These are phyloP conservation scores for Novumbra hubbsi DNA, from an alignment of 2,797 vertebrate species.

Conservation along the genomic window DNA sequence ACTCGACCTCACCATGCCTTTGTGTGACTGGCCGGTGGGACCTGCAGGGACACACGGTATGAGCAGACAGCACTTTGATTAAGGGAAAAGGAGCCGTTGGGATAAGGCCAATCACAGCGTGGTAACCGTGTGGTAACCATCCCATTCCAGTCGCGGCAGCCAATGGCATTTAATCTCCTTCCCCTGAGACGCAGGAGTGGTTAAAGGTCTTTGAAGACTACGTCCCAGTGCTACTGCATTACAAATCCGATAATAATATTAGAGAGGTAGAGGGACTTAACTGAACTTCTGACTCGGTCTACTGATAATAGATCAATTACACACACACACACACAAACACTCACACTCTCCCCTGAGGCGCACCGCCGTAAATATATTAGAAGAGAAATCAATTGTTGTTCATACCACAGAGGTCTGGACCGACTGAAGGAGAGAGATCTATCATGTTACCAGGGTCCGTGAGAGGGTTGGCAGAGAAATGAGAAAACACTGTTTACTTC, in stretches of 20 bases:
- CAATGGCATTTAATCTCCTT: constrained; percentile 24
- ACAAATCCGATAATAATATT: constrained; percentile 15
- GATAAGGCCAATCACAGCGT: neutral
- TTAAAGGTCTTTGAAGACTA: constrained; percentile 28
- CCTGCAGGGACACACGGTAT: constrained; percentile 9
- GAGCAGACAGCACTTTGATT: constrained; percentile 1
- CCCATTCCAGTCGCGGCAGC: constrained; percentile 10
- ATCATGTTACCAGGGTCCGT: neutral
- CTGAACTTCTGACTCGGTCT: neutral
- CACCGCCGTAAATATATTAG: neutral
- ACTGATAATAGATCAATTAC: neutral
- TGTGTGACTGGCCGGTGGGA: too few relatives aligned
- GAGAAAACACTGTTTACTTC: neutral
- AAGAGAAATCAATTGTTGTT: neutral
- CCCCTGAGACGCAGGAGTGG: constrained; percentile 14
- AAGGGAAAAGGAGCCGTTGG: neutral
- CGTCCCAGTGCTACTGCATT: constrained; percentile 2
- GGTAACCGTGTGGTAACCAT: constrained; percentile 1
- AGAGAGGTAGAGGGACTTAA: constrained; percentile 11
- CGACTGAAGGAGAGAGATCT: neutral
- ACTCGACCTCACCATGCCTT: too few relatives aligned
- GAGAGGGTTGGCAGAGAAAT: neutral
- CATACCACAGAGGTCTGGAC: neutral
- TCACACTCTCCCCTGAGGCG: too few relatives aligned
- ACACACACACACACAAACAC: too few relatives aligned